A percentile compares a stretch with the other conserved stretches of the same genome.
Conservation (phyloP, 2,797 vertebrate genomes). For the Myoxocephalus aenaeus region DNA sequence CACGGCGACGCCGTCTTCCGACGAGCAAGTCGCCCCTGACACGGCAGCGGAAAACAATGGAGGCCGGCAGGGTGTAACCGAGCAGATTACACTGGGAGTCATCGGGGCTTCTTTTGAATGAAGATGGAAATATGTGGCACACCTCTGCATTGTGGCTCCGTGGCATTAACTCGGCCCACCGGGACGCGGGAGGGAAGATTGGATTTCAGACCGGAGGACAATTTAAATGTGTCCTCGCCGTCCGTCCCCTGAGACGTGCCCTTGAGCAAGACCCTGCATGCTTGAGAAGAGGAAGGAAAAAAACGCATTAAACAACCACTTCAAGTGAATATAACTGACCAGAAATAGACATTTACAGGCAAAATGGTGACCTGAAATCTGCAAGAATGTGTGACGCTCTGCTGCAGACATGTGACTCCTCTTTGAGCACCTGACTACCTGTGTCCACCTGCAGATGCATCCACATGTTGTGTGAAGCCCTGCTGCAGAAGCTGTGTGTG, state of each 20-base stretch:
- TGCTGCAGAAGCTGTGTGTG: too few relatives aligned
- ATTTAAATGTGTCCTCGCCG: conserved; percentile 25
- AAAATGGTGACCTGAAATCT: neutral
- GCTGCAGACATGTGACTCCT: too few relatives aligned
- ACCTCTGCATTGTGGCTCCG: conserved; percentile 42
- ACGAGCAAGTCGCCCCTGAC: conserved; percentile 56
- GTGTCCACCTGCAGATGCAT: too few relatives aligned
- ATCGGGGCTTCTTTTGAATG: conserved; percentile 37
- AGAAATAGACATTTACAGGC: neutral
- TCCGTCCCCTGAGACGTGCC: neutral
- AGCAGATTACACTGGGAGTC: conserved; percentile 51
- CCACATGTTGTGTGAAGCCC: too few relatives aligned
- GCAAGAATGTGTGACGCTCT: too few relatives aligned
- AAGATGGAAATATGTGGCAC: conserved; percentile 52
- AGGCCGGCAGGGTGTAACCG: conserved; percentile 56
- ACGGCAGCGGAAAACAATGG: conserved; percentile 73
- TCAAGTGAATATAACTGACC: neutral
- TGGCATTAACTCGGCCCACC: conserved; percentile 10
- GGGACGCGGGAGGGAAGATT: conserved; percentile 46
- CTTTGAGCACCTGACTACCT: too few relatives aligned
- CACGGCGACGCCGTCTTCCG: conserved; percentile 73
- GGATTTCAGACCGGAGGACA: conserved; percentile 42
- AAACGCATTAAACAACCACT: neutral
- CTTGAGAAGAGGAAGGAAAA: neutral
- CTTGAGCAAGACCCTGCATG: conserved; percentile 3